Evolutionary conservation across 2,888 invertebrate species (phyloP), one percentile per base, ranked within the genome.

Genomic region (Acleris cristana): DNA sequence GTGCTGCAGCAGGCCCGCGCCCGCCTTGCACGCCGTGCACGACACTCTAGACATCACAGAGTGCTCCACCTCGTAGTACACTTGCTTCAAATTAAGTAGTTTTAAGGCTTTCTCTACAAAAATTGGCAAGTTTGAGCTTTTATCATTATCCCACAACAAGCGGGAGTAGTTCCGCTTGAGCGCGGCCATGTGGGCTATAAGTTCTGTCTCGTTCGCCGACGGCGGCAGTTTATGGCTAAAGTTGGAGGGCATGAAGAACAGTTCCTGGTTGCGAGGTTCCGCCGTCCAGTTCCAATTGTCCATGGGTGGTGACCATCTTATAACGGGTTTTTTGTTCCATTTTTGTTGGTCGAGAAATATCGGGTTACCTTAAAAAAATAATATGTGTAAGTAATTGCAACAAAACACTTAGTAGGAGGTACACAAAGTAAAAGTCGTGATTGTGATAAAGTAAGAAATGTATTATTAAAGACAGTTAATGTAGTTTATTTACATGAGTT

Each of bases 41-140:
- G 97, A 97, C 1, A 98, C 97, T 85, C 96, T 97, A 1, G 97
- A 97, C 96, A 97, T 96, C n/a, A 98, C 96, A 56, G 97, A 97
- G 76, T 97, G 97, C 89, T 98, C 98, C 58, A 98, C 96, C 93
- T 98, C 98, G 76, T 94, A 95, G 72, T 92, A 92, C 53, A 98
- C 97, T 92, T 97, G 97, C 82, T 96, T 96, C 59, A 98, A 89
- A 86, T 98, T 97, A 48, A 98, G 92, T 62, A 98, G 88, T 81
- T 96, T 96, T 68, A 97, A 87, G 1, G 97, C 97, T 85, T 96
- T 96, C 77, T 97, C 96, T 14, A 97, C 96, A 76, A 97, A 96
- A 2, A 96, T 94, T 0, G 97, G 96, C 72, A 97, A 92, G 71
- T 96, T 96, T 12, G 95, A 94, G 58, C 95, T 94, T 74, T 96